phyloP scores from a whole-genome alignment of 1,140 invertebrate species.

The Pinna nobilis region DNA sequence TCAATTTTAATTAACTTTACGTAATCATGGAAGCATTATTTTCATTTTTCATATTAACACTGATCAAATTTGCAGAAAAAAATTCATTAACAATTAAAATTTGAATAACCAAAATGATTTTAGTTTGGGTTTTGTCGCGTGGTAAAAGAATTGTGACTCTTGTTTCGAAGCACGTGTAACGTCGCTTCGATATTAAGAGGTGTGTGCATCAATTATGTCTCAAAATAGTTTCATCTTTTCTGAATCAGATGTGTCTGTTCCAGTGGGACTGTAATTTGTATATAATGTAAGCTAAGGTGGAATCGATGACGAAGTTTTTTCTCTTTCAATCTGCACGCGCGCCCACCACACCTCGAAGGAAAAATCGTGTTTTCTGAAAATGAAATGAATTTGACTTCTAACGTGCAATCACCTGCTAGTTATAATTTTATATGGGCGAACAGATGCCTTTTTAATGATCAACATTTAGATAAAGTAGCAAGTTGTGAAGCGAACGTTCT shows the following conservation, averaged over 20 bases:
- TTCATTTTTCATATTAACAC: too few relatives aligned
- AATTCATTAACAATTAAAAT: too few relatives aligned
- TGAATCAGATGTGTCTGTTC: not conserved
- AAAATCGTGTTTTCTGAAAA: not conserved
- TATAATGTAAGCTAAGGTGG: not conserved
- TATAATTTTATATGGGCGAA: not conserved
- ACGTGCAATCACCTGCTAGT: not conserved
- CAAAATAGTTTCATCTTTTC: not conserved
- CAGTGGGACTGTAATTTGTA: not conserved
- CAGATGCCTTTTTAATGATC: too few relatives aligned
- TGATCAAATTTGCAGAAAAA: not conserved
- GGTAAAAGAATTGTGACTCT: conserved; percentile 8
- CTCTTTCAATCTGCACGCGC: not conserved
- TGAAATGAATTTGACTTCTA: not conserved
- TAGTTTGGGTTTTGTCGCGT: conserved; percentile 15
- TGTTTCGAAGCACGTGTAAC: conserved; percentile 14
- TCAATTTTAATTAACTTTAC: conserved; percentile 27
- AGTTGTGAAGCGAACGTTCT: not conserved
- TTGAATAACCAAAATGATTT: too few relatives aligned
- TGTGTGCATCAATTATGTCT: conserved; percentile 13
- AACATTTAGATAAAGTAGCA: too few relatives aligned
- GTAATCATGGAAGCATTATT: conserved; percentile 8
- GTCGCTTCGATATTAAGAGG: conserved; percentile 4
- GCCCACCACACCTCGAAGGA: not conserved
- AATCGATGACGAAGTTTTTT: not conserved